These are phyloP conservation scores for Drosophila santomea DNA, from an alignment of 1,140 invertebrate species.

Conservation along the genomic window DNA sequence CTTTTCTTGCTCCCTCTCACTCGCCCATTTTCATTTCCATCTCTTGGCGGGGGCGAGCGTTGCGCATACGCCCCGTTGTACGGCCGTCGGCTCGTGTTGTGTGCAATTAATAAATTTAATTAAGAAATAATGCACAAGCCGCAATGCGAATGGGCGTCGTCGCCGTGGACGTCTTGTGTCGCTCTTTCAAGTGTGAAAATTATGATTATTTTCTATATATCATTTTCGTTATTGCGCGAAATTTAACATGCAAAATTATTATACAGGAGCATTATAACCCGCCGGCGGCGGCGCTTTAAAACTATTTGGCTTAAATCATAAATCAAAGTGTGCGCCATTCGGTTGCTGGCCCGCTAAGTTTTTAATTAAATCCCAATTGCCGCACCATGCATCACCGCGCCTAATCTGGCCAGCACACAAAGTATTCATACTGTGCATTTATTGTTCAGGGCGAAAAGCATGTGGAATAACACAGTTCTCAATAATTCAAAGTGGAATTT, in stretches of 20 bases:
- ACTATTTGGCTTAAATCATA: slow-evolving; percentile 53
- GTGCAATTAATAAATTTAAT: slow-evolving; percentile 84
- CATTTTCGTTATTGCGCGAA: slow-evolving; percentile 55
- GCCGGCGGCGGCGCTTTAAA: slow-evolving; percentile 7
- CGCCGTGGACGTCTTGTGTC: slow-evolving; percentile 47
- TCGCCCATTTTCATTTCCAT: slow-evolving; percentile 18
- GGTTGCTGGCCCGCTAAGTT: slow-evolving; percentile 43
- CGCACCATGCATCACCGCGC: slow-evolving; percentile 42
- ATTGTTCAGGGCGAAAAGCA: slow-evolving; percentile 8
- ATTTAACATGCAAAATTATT: slow-evolving; percentile 60
- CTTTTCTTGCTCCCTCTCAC: slow-evolving; percentile 2
- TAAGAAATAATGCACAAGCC: slow-evolving; percentile 73
- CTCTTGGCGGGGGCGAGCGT: slow-evolving; percentile 43
- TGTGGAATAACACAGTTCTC: slow-evolving; percentile 10
- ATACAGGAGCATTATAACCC: slow-evolving; percentile 12
- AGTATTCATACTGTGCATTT: slow-evolving; percentile 13
- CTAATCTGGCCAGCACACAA: slow-evolving; percentile 48
- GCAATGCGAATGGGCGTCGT: slow-evolving; percentile 16
- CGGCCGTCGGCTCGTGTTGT: slow-evolving; percentile 65
- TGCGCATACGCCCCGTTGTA: slow-evolving; percentile 62
- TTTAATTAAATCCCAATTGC: slow-evolving; percentile 53
- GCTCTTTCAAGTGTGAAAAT: slow-evolving; percentile 79
- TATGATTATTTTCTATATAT: slow-evolving; percentile 73
- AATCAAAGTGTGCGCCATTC: slow-evolving; percentile 37
- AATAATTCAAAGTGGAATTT: slow-evolving; percentile 27